Evolutionary conservation across 2,113 vertebrate species (phyloP), one percentile per base, ranked within the genome.

Genomic region (Corythornis cristatus): DNA sequence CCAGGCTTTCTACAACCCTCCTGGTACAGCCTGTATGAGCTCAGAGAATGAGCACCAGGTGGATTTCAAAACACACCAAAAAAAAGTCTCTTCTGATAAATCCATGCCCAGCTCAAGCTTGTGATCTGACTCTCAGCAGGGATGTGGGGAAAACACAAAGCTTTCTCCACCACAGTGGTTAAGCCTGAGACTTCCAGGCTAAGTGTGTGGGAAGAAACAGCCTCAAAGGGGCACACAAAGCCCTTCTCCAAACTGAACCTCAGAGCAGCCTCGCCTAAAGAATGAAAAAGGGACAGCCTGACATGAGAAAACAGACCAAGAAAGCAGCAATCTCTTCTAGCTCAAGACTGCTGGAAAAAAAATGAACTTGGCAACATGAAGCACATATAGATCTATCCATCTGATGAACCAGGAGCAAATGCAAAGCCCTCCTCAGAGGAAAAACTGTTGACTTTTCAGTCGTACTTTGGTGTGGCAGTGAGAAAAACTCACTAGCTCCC

Each of bases 101-200:
- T 11, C 8, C 1, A 20, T 7, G 8, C 28, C 21, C 50, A 68
- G 37, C 26, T 72, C 50, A 62, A 11, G 45, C 46, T 6, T 12
- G 20, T 28, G 50, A 20, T 86, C 31, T 74, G 68, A n/a, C 19
- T 82, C 67, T n/a, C 53, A 83, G 11, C 2, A 70, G n/a, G 26
- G 11, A 25, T 13, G 5, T 1, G 33, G 26, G 13, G 51, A 18
- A 29, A 51, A 28, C 10, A 9, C 20, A 62, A 33, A 7, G 17
- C 28, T 13, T 77, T 40, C 12, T 74, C 57, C 60, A 73, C 16
- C 50, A 50, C 37, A 77, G 23, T 1, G 88, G 28, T 43, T 65
- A 58, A 70, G 31, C 28, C 25, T 28, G 42, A 72, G 90, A 54
- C 7, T 62, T 0, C 0, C 0, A 1, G 50, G 28, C 50, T 67